phyloP scores from a whole-genome alignment of 2,888 invertebrate species.

The Zaprionus bogoriensis region DNA sequence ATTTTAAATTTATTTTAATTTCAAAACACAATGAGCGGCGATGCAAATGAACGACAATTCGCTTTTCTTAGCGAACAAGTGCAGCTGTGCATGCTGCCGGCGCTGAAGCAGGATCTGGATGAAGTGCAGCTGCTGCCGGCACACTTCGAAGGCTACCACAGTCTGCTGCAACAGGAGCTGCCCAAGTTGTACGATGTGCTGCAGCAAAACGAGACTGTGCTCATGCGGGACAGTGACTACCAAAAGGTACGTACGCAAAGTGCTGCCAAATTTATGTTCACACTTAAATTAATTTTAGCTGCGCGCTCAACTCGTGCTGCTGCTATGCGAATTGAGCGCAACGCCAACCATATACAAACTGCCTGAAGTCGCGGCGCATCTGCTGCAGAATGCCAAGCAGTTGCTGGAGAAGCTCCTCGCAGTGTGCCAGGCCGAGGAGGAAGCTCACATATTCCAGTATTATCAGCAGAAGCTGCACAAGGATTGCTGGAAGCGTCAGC shows the following conservation, averaged over 20 bases:
- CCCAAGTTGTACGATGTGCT: conserved; percentile 76
- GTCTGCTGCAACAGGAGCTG: conserved; percentile 60
- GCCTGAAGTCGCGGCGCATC: conserved; percentile 17
- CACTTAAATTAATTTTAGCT: conserved; percentile 44
- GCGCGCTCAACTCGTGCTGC: conserved; percentile 57
- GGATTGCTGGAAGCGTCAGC: conserved; percentile 76
- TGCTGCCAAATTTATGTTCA: not conserved
- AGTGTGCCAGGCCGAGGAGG: conserved; percentile 13
- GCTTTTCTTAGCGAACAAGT: conserved; percentile 50
- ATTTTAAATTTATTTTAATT: not conserved
- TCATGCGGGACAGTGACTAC: not conserved
- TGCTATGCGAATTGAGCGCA: conserved; percentile 77
- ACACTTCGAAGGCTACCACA: conserved; percentile 69
- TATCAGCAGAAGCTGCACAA: conserved; percentile 72
- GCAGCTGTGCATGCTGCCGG: conserved; percentile 70
- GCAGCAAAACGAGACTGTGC: conserved; percentile 46
- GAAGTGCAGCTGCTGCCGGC: conserved; percentile 52
- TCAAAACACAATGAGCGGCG: conserved; percentile 26
- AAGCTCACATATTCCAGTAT: conserved; percentile 62
- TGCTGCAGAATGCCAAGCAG: conserved; percentile 59
- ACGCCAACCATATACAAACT: conserved; percentile 61
- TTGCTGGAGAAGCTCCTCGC: conserved; percentile 39
- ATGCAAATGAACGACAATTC: conserved; percentile 5
- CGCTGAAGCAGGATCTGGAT: conserved; percentile 73
- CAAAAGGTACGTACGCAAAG: conserved; percentile 14